A percentile compares a stretch with the other conserved stretches of the same genome.
Evolutionary conservation across 2,797 vertebrate species (phyloP).

Genomic region (Lepus oiostolus): DNA sequence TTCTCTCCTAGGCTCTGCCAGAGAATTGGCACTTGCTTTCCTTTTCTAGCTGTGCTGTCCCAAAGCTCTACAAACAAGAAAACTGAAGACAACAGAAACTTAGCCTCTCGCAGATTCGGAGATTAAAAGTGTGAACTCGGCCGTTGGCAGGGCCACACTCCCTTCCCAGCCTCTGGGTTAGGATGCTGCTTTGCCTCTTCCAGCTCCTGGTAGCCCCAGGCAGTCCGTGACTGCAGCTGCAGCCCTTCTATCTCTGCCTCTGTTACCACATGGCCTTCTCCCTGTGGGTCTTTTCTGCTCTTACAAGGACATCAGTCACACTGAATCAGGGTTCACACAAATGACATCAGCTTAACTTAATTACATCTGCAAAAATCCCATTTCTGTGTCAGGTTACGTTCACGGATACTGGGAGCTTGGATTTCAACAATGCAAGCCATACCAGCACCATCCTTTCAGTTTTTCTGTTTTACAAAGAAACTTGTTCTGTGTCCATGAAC

Average conservation of each 20-base stretch:
- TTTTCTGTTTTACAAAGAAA: not conserved
- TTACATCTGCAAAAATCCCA: not conserved
- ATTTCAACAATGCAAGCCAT: not conserved
- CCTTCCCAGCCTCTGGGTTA: not conserved
- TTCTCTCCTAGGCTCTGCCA: not conserved
- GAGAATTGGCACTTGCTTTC: not conserved
- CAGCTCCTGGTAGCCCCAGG: not conserved
- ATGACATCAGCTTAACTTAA: not conserved
- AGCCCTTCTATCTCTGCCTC: not conserved
- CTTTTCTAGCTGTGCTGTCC: not conserved
- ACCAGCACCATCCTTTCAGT: not conserved
- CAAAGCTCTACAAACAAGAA: not conserved
- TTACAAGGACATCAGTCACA: not conserved
- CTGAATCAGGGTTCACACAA: not conserved
- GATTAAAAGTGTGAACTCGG: not conserved
- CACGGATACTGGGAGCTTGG: not conserved
- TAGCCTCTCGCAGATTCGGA: not conserved
- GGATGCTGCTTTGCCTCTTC: too few species aligned
- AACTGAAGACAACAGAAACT: not conserved
- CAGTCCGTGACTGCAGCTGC: not conserved
- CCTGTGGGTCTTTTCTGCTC: not conserved
- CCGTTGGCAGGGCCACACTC: not conserved
- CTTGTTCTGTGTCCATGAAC: not conserved
- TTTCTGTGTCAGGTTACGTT: not conserved
- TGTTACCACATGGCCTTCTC: not conserved